A percentile compares a stretch with the other conserved stretches of the same genome.
phyloP scores from a whole-genome alignment of 2,113 vertebrate genomes.

The Pygoscelis antarcticus region DNA sequence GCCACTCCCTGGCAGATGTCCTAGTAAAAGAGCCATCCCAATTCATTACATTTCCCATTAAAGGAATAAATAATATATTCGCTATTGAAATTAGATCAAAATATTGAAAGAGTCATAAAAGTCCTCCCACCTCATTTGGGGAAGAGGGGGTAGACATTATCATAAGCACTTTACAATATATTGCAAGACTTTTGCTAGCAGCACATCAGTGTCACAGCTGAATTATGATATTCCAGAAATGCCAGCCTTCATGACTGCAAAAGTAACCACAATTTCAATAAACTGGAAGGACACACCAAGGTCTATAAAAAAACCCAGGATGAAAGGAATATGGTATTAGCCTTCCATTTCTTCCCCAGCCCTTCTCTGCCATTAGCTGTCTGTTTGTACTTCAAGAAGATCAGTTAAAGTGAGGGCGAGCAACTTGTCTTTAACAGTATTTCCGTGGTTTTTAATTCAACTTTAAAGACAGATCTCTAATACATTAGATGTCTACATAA shows the following conservation, averaged over 20 bases:
- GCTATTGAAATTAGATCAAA: slow-evolving; percentile 23
- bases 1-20: slow-evolving; percentile 20
- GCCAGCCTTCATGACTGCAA: background rate
- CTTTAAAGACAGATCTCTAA: background rate
- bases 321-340: background rate
- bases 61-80: slow-evolving; percentile 10
- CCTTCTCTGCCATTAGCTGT: background rate
- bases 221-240: slow-evolving; percentile 4
- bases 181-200: background rate
- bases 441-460: background rate
- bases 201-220: background rate
- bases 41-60: slow-evolving; percentile 10
- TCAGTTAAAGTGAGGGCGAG: background rate
- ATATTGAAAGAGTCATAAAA: slow-evolving; percentile 34
- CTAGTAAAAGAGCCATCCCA: background rate
- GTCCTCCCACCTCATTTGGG: background rate
- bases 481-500: background rate
- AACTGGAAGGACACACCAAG: slow-evolving; percentile 18
- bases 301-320: background rate
- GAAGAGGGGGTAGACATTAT: background rate
- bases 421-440: background rate
- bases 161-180: background rate
- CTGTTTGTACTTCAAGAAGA: background rate
- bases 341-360: background rate
- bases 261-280: slow-evolving; percentile 24